Conservation (phyloP, 2,113 vertebrate genomes). For the Bufo bufo region DNA sequence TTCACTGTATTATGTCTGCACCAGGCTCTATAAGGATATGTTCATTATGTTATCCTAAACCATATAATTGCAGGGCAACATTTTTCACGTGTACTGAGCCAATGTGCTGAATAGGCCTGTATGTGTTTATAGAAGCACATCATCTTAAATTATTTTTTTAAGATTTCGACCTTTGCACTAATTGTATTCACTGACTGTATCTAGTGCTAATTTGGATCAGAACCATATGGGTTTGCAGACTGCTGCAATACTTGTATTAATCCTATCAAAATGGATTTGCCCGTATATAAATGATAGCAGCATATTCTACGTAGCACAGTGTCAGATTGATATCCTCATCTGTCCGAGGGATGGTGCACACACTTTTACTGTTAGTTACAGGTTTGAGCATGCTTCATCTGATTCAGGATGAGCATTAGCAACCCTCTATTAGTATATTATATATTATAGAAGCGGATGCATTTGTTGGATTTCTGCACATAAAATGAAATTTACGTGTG, state of each 20-base stretch:
- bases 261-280: neutral
- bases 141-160: neutral
- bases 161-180: neutral
- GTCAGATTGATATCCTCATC: neutral
- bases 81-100: neutral
- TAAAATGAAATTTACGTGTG: neutral
- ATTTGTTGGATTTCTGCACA: neutral
- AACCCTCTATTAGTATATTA: neutral
- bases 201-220: neutral
- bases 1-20: too few species aligned
- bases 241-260: neutral
- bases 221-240: neutral
- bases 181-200: neutral
- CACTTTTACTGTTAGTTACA: neutral
- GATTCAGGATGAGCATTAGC: neutral
- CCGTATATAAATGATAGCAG: neutral
- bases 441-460: neutral
- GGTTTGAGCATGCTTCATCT: neutral
- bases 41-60: neutral
- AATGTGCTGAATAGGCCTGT: neutral
- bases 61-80: neutral
- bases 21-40: too few species aligned
- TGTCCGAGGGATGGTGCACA: neutral
- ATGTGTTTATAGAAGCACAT: neutral
- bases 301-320: neutral